Conservation (phyloP, 2,888 invertebrate genomes). For the Zhuqinia jingwanae region DNA sequence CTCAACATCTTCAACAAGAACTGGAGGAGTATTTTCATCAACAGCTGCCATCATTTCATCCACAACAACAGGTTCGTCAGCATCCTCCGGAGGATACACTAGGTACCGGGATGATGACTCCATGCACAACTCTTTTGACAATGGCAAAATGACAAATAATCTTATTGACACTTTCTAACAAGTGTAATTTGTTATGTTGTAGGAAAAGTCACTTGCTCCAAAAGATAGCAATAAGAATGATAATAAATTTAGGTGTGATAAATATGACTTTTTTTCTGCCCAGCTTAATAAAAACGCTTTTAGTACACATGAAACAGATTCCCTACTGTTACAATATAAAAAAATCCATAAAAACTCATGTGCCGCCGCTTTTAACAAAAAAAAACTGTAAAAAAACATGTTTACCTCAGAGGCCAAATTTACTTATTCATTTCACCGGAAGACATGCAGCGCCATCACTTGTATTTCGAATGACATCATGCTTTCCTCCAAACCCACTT, state of each 20-base stretch:
- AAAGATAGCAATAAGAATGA: not conserved
- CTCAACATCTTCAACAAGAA: not conserved
- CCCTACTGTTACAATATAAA: no score
- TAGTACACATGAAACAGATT: no score
- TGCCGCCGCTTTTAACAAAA: no score
- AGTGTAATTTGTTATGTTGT: not conserved
- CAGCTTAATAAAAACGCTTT: no score
- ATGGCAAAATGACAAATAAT: slow-evolving; percentile 69
- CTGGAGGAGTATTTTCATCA: not conserved
- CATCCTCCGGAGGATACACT: not conserved
- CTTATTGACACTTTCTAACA: slow-evolving; percentile 57
- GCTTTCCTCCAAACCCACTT: not conserved
- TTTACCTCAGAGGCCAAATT: not conserved
- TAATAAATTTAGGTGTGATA: not conserved
- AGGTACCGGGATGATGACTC: not conserved
- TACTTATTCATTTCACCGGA: not conserved
- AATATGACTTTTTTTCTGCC: no score
- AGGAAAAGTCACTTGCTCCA: not conserved
- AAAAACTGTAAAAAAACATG: no score
- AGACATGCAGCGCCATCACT: not conserved
- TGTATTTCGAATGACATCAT: not conserved
- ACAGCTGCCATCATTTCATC: not conserved
- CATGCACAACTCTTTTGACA: slow-evolving; percentile 51
- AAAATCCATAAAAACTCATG: no score
- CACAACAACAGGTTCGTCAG: slow-evolving; percentile 2